Evolutionary conservation across 2,888 invertebrate genomes (phyloP).

Genomic region (Noctua pronuba): DNA sequence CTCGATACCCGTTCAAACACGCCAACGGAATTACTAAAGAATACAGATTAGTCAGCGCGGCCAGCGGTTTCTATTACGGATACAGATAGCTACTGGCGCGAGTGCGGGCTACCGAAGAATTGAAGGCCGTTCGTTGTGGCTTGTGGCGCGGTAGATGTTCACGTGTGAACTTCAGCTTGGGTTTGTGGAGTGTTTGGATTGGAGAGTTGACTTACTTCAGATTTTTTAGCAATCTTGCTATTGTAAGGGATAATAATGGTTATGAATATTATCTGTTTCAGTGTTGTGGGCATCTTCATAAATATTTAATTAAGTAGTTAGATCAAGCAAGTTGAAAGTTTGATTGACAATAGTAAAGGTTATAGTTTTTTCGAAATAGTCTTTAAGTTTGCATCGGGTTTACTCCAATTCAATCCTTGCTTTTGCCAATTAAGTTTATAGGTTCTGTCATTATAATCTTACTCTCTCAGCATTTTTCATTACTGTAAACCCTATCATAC

Average conservation of each 20-base stretch:
- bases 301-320: background rate
- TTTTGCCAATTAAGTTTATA: background rate
- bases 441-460: background rate
- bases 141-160: conserved; percentile 28
- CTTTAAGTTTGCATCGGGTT: background rate
- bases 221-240: background rate
- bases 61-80: conserved; percentile 21
- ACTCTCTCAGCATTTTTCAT: background rate
- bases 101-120: conserved; percentile 15
- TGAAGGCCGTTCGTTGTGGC: conserved; percentile 9
- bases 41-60: conserved; percentile 22
- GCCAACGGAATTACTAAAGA: conserved; percentile 32
- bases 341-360: background rate
- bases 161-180: conserved; percentile 35
- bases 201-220: background rate
- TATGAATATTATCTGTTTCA: background rate
- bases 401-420: background rate
- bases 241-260: background rate
- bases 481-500: too few relatives aligned
- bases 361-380: background rate
- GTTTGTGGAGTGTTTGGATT: conserved; percentile 11
- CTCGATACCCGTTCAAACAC: conserved; percentile 10
- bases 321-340: background rate
- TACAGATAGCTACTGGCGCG: conserved; percentile 6
- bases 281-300: background rate